Evolutionary conservation across 2,797 vertebrate species (phyloP), one percentile per base, ranked within the genome.

Genomic region (Mormyrus hasselquistii): DNA sequence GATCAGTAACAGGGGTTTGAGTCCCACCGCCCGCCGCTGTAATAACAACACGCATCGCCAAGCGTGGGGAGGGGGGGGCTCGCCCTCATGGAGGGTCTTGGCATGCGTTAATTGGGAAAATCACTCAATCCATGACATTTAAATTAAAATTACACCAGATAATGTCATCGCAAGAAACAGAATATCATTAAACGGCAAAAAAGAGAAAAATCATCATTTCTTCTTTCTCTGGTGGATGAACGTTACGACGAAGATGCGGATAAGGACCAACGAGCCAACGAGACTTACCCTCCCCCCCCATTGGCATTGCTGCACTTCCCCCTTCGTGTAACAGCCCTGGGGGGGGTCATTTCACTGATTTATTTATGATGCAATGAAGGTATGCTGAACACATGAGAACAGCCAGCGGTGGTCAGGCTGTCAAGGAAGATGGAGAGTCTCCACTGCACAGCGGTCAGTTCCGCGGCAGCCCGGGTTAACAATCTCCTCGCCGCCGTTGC

Each of bases 331-430:
- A 62, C 59, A 62, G 59, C 59, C 59, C 59, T 25, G 65, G 10
- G 41, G 87, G 25, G 96, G 96, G 97, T 97, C 91, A 97, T 98
- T 97, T 97, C 96, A 97, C 97, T 97, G 97, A 95, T 98, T 98
- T 99, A 99, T 99, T 99, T 98, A 99, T 98, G 97, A 98, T 97
- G 97, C 97, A 96, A 96, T 97, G 97, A 97, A 98, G 97, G 97
- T 97, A 97, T 97, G 97, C 97, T 96, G 97, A 97, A 97, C 92
- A 95, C 96, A 96, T 97, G 96, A 96, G 97, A 97, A 97, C 94
- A 96, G 96, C 96, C 97, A 97, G 97, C 96, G 97, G 97, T 97
- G 98, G 97, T 98, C 98, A 98, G 97, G 97, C 97, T 98, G 97
- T 98, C 97, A 97, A 96, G 95, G 92, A 96, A 97, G 97, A 98